Evolutionary conservation across 2,888 invertebrate genomes (phyloP), one percentile per base, ranked within the genome.

Genomic region (Lypha dubia): DNA sequence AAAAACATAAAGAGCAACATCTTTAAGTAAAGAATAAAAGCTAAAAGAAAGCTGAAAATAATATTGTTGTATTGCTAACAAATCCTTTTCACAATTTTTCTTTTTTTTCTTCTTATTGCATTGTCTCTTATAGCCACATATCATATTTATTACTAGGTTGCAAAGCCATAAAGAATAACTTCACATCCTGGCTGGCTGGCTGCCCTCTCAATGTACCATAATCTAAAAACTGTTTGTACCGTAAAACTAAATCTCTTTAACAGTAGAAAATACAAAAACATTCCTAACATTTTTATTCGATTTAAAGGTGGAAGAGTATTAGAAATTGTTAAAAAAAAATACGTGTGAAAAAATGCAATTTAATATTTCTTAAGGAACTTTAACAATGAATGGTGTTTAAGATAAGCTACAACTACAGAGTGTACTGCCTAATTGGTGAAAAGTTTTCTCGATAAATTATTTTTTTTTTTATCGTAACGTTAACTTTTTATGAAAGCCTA

Each of bases 211-310:
- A 35, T 6, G 28, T 24, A n/a, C n/a, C 24, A 17, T 15, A 7
- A n/a, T n/a, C n/a, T n/a, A n/a, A n/a, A 20, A 1, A 5, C 3
- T 11, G 9, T 49, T 32, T 22, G 32, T 32, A 13, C 32, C 24
- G 32, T 49, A 38, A 46, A 65, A 71, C 71, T 68, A 71, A 75
- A 60, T 84, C 53, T n/a, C n/a, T 73, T 38, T 60, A 67, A 62
- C 41, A 53, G 60, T 70, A 67, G 67, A 20, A 76, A 76, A 38
- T 49, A 60, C 46, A 75, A 75, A 51, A 32, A 17, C 35, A 63
- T 58, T 74, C 44, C 49, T 51, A n/a, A n/a, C 15, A 32, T 11
- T 68, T 24, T 8, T 22, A 38, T 70, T 38, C 32, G 24, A n/a
- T 11, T 8, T 17, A 2, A 32, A 17, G 20, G 13, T 22, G 28